Conservation (phyloP, 2,888 invertebrate species). For the Hyppa rectilinea region DNA sequence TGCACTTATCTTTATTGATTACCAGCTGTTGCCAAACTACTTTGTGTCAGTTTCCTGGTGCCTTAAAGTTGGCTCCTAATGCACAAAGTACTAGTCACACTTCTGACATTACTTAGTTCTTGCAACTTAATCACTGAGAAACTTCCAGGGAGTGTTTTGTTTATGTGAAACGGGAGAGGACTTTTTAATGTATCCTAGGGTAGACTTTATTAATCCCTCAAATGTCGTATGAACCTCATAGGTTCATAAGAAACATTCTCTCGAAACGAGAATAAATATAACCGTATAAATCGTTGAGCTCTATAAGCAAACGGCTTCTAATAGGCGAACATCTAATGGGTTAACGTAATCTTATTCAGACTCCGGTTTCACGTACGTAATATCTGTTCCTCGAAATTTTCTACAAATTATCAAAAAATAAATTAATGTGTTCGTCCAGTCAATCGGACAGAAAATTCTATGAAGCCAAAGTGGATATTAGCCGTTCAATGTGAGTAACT, state of each 20-base stretch:
- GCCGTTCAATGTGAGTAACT: no score
- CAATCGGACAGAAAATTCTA: no score
- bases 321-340: no score
- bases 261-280: no score
- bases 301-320: no score
- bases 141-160: slow-evolving; percentile 1
- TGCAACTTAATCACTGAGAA: slow-evolving; percentile 44
- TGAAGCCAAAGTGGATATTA: not conserved
- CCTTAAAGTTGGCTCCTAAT: slow-evolving; percentile 54
- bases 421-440: no score
- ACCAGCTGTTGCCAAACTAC: slow-evolving; percentile 61
- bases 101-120: slow-evolving; percentile 43
- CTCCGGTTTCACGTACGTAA: not conserved
- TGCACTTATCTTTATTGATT: slow-evolving; percentile 65
- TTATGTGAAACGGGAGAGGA: not conserved
- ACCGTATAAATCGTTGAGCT: no score
- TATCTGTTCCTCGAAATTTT: no score
- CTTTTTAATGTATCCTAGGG: not conserved
- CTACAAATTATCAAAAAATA: no score
- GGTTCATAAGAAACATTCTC: no score
- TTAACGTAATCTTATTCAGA: not conserved
- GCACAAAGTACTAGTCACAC: slow-evolving; percentile 41
- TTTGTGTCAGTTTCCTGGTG: slow-evolving; percentile 55
- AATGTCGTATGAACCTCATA: no score
- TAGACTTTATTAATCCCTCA: not conserved